Conservation (phyloP, 92 coral and sea anemone genomes). For the Metridium senile region DNA sequence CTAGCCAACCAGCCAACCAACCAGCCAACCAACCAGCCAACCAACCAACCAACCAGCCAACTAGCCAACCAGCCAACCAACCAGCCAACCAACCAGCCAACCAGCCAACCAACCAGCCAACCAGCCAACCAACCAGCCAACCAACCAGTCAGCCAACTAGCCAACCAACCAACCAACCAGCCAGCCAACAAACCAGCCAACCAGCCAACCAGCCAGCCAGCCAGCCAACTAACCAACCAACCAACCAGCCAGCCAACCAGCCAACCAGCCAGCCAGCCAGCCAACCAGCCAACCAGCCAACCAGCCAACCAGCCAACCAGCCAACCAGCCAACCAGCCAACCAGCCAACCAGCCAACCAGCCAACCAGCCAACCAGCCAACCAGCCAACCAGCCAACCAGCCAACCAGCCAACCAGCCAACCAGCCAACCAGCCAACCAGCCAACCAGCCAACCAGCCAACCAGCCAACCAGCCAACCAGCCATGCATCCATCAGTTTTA, state of each 20-base stretch:
- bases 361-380: not conserved
- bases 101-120: not conserved
- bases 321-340: not conserved
- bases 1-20: not conserved
- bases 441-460: not conserved
- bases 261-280: not conserved
- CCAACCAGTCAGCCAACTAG: not conserved
- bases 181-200: not conserved
- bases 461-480: not conserved
- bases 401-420: not conserved
- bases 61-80: not conserved
- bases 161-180: not conserved
- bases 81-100: not conserved
- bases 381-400: not conserved
- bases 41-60: not conserved
- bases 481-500: too few species aligned
- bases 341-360: not conserved
- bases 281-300: not conserved
- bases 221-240: not conserved
- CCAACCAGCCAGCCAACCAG: not conserved
- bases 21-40: not conserved
- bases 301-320: not conserved
- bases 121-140: not conserved
- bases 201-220: not conserved
- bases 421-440: not conserved